A percentile compares a stretch with the other conserved stretches of the same genome.
phyloP scores from a whole-genome alignment of 1,140 invertebrate genomes.

The Drosophila carrolli region DNA sequence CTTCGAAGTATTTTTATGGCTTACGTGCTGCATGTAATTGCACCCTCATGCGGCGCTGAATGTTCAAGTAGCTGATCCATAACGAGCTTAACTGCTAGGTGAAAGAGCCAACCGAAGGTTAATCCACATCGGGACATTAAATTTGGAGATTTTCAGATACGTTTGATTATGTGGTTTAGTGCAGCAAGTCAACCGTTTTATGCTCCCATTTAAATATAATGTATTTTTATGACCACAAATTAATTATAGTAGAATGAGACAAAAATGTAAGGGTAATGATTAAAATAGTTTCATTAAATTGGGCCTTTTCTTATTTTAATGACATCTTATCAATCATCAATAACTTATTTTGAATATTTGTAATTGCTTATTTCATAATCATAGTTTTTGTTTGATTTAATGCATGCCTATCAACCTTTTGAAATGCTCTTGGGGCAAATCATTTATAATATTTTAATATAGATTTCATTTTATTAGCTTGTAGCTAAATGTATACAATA shows the following conservation, averaged over 20 bases:
- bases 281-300: background rate
- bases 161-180: constrained; percentile 3
- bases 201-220: background rate
- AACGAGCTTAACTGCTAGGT: constrained; percentile 38
- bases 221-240: background rate
- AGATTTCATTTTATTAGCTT: too few relatives aligned
- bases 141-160: constrained; percentile 2
- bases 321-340: background rate
- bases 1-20: constrained; percentile 50
- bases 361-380: background rate
- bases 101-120: constrained; percentile 9
- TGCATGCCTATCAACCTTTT: background rate
- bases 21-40: constrained; percentile 71
- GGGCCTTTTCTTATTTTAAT: too few relatives aligned
- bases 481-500: too few relatives aligned
- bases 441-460: too few relatives aligned
- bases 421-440: too few relatives aligned
- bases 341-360: background rate
- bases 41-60: constrained; percentile 48
- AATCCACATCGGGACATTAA: constrained; percentile 26
- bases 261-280: background rate
- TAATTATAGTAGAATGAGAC: background rate
- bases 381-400: background rate
- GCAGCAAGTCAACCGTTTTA: background rate
- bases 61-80: constrained; percentile 54